Percentiles rank a stretch among this genome's conserved stretches.
Evolutionary conservation across 1,140 invertebrate species (phyloP).

Genomic region (Oncopeltus fasciatus): DNA sequence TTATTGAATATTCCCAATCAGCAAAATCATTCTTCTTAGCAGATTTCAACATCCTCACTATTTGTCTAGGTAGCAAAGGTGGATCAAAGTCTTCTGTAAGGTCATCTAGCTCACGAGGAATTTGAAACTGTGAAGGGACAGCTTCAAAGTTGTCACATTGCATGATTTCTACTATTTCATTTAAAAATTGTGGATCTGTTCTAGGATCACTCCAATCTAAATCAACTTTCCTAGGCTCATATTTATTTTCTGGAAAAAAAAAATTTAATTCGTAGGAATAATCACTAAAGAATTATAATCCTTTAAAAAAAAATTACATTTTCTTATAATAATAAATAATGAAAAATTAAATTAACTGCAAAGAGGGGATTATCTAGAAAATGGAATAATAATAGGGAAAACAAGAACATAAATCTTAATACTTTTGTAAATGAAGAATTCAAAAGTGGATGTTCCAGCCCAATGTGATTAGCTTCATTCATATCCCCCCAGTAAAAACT

Average conservation of each 20-base stretch:
- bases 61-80: background rate
- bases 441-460: too few relatives aligned
- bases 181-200: background rate
- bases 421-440: too few relatives aligned
- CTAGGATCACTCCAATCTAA: background rate
- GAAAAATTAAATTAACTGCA: too few relatives aligned
- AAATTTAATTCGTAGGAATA: too few relatives aligned
- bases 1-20: background rate
- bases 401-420: too few relatives aligned
- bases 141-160: background rate
- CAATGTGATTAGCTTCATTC: too few relatives aligned
- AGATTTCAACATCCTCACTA: background rate
- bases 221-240: background rate
- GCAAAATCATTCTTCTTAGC: background rate
- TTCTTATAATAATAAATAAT: too few relatives aligned
- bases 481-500: too few relatives aligned
- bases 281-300: too few relatives aligned
- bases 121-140: background rate
- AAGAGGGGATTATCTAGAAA: too few relatives aligned
- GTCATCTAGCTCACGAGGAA: background rate
- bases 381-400: too few relatives aligned
- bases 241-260: background rate
- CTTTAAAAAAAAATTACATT: too few relatives aligned
- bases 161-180: background rate
- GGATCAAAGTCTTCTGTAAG: background rate